These are phyloP conservation scores for Stenopsyche tienmushanensis DNA, from an alignment of 1,140 invertebrate genomes.

Conservation along the genomic window DNA sequence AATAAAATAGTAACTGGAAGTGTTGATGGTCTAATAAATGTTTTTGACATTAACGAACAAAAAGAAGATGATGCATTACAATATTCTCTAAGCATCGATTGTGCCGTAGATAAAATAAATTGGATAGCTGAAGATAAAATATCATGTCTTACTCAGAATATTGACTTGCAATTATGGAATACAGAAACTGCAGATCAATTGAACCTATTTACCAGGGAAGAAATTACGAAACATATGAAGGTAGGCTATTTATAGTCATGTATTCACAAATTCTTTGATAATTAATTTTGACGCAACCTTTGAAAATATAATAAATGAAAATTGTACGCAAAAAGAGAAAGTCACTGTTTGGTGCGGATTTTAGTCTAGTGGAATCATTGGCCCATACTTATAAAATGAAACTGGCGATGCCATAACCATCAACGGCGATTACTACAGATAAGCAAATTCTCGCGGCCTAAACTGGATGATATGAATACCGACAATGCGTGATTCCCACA, in stretches of 20 bases:
- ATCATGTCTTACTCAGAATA: slow-evolving; percentile 69
- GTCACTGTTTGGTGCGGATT: too few relatives aligned
- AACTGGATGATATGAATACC: too few relatives aligned
- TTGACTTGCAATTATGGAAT: slow-evolving; percentile 73
- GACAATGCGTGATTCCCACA: too few relatives aligned
- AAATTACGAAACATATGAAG: slow-evolving; percentile 50
- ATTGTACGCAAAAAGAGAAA: too few relatives aligned
- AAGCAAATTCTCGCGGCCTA: too few relatives aligned
- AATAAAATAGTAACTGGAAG: slow-evolving; percentile 74
- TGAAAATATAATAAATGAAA: too few relatives aligned
- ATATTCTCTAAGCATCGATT: slow-evolving; percentile 80
- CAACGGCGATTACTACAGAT: too few relatives aligned
- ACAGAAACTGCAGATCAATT: slow-evolving; percentile 61
- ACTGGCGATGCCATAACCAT: too few relatives aligned
- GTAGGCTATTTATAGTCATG: slow-evolving; percentile 8
- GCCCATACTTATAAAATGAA: too few relatives aligned
- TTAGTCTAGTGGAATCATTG: too few relatives aligned
- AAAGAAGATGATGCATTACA: slow-evolving; percentile 80
- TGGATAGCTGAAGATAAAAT: slow-evolving; percentile 59
- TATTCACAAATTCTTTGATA: neutral
- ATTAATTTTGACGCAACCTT: too few relatives aligned
- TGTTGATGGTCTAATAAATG: slow-evolving; percentile 83
- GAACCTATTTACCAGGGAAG: slow-evolving; percentile 57
- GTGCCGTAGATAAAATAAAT: slow-evolving; percentile 68
- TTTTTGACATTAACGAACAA: slow-evolving; percentile 75